These are phyloP conservation scores for Callorhinus ursinus DNA, from an alignment of 2,113 vertebrate species.

Conservation along the genomic window DNA sequence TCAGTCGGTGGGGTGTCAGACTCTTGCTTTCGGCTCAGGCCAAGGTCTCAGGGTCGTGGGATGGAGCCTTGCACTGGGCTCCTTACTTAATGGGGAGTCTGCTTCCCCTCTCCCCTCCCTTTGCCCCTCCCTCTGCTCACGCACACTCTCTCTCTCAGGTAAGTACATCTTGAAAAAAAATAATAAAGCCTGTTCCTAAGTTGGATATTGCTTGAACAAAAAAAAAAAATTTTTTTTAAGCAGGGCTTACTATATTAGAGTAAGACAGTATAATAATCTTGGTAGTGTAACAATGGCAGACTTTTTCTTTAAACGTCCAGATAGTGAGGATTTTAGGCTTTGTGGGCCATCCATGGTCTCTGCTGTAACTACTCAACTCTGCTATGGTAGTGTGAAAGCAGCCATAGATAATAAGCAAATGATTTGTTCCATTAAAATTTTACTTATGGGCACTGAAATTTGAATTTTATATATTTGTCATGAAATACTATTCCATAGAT, in stretches of 20 bases:
- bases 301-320: not conserved
- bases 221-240: not conserved
- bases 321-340: not conserved
- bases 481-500: not conserved
- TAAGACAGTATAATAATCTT: not conserved
- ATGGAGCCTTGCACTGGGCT: not conserved
- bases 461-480: slow-evolving; percentile 45
- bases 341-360: not conserved
- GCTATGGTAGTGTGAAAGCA: not conserved
- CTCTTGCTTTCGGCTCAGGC: not conserved
- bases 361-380: not conserved
- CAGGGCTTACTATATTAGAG: not conserved
- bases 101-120: not conserved
- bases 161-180: not conserved
- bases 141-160: not conserved
- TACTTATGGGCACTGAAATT: slow-evolving; percentile 36
- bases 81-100: not conserved
- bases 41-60: not conserved
- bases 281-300: not conserved
- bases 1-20: not conserved
- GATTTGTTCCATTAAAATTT: not conserved
- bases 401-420: not conserved
- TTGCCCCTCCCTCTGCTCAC: not conserved
- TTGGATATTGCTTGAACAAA: not conserved
- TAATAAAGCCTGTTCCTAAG: not conserved